Base-by-base conservation (phyloP, 2,797 vertebrate genomes). In the Coendou prehensilis region DNA sequence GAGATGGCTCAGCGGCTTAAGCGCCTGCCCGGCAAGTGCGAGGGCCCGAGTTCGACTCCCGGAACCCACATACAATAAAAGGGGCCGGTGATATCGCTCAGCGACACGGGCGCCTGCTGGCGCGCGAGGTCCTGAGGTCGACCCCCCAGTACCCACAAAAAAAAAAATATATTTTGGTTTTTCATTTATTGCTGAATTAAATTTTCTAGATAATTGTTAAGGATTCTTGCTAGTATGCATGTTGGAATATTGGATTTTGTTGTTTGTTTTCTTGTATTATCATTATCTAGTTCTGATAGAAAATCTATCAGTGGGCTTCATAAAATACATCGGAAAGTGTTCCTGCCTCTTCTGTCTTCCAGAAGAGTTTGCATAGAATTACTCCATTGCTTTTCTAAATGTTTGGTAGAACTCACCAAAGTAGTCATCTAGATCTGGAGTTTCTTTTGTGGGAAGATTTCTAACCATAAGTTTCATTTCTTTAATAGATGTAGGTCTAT, bases 141-240 rank as follows among this genome's bases (percentile, higher is more conserved):
- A n/a, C n/a, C n/a, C n/a, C n/a, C n/a, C n/a, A n/a, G n/a, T n/a
- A n/a, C n/a, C n/a, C n/a, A n/a, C n/a, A n/a, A n/a, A n/a, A n/a
- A n/a, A n/a, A n/a, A n/a, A n/a, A n/a, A n/a, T n/a, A 30, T 64
- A 33, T 41, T 73, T 78, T 81, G 7, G 63, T n/a, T 87, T 88
- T 93, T 81, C 4, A 81, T 76, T 84, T 57, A 81, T n/a, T 45
- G 14, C 41, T 80, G 15, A 91, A 30, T 67, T 79, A 4, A 87
- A 18, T 37, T 82, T 91, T 89, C 85, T 89, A 82, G n/a, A 94
- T 92, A 71, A 75, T 69, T 41, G 6, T 80, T 84, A 81, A 69
- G 28, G 7, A 57, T 52, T 83, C 95, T 81, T 85, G n/a, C 47
- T 22, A 59, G 13, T 33, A 10, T 64, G 2, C 30, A 50, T 79